Evolutionary conservation across 2,888 invertebrate species (phyloP).

Genomic region (Euclidia mi): DNA sequence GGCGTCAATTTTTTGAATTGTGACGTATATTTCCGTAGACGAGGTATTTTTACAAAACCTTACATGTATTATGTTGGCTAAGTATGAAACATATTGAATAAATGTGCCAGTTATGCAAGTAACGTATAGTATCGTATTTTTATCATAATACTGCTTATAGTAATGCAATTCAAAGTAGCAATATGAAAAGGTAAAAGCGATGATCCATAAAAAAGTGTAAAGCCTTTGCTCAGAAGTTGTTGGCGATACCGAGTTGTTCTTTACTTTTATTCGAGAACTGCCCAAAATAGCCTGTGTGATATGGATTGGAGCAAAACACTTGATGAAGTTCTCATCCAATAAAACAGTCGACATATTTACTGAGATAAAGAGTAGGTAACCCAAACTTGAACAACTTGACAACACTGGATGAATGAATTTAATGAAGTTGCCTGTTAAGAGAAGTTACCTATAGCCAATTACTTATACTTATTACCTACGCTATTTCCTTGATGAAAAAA

Average conservation of each 20-base stretch:
- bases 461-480: too few relatives aligned
- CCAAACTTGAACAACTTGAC: too few relatives aligned
- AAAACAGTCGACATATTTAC: neutral
- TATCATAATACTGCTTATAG: constrained; percentile 36
- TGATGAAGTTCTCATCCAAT: constrained; percentile 43
- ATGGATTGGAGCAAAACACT: constrained; percentile 54
- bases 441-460: too few relatives aligned
- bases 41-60: constrained; percentile 44
- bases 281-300: constrained; percentile 52
- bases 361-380: too few relatives aligned
- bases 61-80: constrained; percentile 42
- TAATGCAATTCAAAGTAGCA: constrained; percentile 37
- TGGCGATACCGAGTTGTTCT: constrained; percentile 37
- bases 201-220: constrained; percentile 55
- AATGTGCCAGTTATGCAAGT: constrained; percentile 25
- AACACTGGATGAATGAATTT: too few relatives aligned
- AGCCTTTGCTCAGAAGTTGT: constrained; percentile 44
- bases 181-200: constrained; percentile 42
- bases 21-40: constrained; percentile 45
- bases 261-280: constrained; percentile 50
- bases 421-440: too few relatives aligned
- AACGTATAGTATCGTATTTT: constrained; percentile 30
- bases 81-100: constrained; percentile 45
- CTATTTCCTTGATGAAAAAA: too few relatives aligned
- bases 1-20: constrained; percentile 57